phyloP scores from a whole-genome alignment of 35 echinoderm and acorn worm genomes.

The Ophiothrix spiculata region DNA sequence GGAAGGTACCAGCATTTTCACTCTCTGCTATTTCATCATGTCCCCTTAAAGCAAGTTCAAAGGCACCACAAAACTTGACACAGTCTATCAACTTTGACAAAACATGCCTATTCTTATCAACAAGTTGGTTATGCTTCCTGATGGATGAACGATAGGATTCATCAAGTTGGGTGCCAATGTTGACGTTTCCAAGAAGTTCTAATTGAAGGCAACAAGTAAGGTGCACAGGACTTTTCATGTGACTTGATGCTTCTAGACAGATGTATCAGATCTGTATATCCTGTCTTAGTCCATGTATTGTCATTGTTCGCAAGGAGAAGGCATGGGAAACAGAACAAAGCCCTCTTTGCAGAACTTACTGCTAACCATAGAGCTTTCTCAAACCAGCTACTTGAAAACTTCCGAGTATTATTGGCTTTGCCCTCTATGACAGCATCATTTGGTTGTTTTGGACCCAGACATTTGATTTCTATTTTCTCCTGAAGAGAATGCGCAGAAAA shows the following conservation, averaged over 20 bases:
- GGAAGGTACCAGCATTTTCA: constrained; percentile 3
- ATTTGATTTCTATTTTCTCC: too few species aligned
- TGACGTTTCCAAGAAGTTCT: not conserved
- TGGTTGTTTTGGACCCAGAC: too few species aligned
- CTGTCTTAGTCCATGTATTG: not conserved
- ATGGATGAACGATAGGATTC: not conserved
- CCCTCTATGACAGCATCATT: too few species aligned
- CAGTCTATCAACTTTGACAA: constrained; percentile 5
- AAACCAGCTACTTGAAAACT: not conserved
- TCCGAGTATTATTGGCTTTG: too few species aligned
- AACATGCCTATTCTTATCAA: not conserved
- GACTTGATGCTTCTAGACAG: not conserved
- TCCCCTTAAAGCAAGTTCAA: constrained; percentile 7
- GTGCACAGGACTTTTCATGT: not conserved
- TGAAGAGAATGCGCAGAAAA: too few species aligned
- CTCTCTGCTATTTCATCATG: constrained; percentile 10
- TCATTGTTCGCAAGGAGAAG: not conserved
- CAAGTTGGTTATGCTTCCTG: not conserved
- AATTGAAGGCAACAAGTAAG: not conserved
- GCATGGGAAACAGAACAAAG: not conserved
- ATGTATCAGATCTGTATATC: not conserved
- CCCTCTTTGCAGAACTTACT: not conserved
- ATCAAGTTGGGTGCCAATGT: not conserved
- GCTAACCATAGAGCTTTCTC: not conserved
- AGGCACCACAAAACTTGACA: not conserved